These are phyloP conservation scores for Scolanthus callimorphus DNA, from an alignment of 92 coral and sea anemone species.

Conservation along the genomic window DNA sequence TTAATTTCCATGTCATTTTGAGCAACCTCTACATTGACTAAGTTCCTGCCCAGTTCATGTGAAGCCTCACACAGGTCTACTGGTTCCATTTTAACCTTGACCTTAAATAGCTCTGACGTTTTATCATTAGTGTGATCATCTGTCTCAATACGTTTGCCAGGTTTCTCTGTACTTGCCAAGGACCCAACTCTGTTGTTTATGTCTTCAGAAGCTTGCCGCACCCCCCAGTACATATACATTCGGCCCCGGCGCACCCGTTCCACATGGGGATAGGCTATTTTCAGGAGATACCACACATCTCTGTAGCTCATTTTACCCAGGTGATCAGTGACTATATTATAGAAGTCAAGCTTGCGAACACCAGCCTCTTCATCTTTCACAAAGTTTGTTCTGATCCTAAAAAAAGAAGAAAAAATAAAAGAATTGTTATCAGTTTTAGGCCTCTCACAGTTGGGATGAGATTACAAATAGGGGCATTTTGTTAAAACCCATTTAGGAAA, in stretches of 20 bases:
- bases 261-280: constrained; percentile 35
- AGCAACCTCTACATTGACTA: constrained; percentile 1
- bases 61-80: background rate
- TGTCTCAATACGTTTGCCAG: background rate
- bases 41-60: background rate
- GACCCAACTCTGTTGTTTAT: too few relatives aligned
- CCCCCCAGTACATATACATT: constrained; percentile 44
- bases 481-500: too few relatives aligned
- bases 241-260: constrained; percentile 33
- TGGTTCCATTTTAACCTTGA: background rate
- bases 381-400: constrained; percentile 16
- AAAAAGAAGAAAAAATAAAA: background rate
- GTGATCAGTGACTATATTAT: constrained; percentile 22
- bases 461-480: too few relatives aligned
- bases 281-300: constrained; percentile 35
- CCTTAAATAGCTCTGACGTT: background rate
- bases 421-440: too few relatives aligned
- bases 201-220: constrained; percentile 8
- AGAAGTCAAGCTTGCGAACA: constrained; percentile 25
- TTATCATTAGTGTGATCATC: background rate
- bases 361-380: constrained; percentile 25
- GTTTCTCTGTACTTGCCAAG: background rate
- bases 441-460: too few relatives aligned
- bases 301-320: constrained; percentile 19
- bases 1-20: constrained; percentile 17